A percentile compares a stretch with the other conserved stretches of the same genome.
These are phyloP conservation scores for Heliconius himera DNA, from an alignment of 1,140 invertebrate genomes.

Conservation along the genomic window DNA sequence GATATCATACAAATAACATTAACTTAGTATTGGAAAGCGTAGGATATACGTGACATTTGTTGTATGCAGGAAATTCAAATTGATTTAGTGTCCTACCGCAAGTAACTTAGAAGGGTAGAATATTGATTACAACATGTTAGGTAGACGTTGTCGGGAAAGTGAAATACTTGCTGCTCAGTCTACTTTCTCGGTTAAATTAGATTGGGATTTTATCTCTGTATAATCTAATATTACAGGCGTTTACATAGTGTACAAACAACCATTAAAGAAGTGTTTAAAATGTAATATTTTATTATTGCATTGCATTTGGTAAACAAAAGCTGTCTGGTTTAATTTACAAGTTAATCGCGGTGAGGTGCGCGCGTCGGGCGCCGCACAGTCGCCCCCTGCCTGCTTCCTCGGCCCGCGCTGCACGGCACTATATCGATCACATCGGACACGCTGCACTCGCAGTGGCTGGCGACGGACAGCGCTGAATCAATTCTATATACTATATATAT, in stretches of 20 bases:
- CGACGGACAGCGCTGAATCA: neutral
- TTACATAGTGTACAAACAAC: neutral
- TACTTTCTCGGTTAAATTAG: neutral
- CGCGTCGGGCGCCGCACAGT: slow-evolving; percentile 53
- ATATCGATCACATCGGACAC: slow-evolving; percentile 66
- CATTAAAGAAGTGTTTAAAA: neutral
- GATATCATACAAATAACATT: neutral
- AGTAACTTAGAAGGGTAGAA: slow-evolving; percentile 11
- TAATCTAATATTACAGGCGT: neutral
- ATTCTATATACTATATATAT: neutral
- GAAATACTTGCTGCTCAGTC: neutral
- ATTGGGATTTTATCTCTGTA: neutral
- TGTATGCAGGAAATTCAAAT: neutral
- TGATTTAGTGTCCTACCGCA: slow-evolving; percentile 7
- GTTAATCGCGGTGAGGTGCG: slow-evolving; percentile 50
- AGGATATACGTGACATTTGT: neutral
- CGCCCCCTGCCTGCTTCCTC: slow-evolving; percentile 43
- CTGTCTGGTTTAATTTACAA: slow-evolving; percentile 55
- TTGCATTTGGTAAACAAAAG: slow-evolving; percentile 41
- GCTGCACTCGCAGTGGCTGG: slow-evolving; percentile 44
- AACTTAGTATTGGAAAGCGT: neutral
- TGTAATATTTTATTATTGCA: slow-evolving; percentile 12
- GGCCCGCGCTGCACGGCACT: slow-evolving; percentile 46
- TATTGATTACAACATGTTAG: slow-evolving; percentile 14
- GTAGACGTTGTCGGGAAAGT: neutral